Conservation (phyloP, 2,113 vertebrate species). For the Pollachius pollachius region DNA sequence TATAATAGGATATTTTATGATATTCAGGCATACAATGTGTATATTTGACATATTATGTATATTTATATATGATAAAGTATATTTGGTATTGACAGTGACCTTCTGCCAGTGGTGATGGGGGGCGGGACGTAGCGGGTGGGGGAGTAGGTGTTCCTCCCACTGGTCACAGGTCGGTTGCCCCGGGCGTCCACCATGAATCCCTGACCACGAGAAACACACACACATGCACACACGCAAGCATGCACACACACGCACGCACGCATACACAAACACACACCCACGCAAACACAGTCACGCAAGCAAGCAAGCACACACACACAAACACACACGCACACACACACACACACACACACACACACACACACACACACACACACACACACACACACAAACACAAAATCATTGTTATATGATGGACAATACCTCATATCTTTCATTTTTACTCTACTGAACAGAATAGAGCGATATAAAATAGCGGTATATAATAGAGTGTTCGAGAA, state of each 20-base stretch:
- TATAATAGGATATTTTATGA: background rate
- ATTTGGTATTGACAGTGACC: slow-evolving; percentile 33
- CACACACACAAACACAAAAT: too few relatives aligned
- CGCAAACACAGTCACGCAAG: background rate
- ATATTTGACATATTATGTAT: background rate
- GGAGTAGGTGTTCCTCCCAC: slow-evolving; percentile 24
- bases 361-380: too few relatives aligned
- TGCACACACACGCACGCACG: background rate
- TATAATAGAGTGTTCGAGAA: too few relatives aligned
- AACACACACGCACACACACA: too few relatives aligned
- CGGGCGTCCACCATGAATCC: slow-evolving; percentile 1
- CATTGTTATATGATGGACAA: too few relatives aligned
- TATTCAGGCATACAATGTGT: too few relatives aligned
- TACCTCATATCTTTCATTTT: too few relatives aligned
- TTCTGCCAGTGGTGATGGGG: slow-evolving; percentile 55
- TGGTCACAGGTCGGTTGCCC: slow-evolving; percentile 74
- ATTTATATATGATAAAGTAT: background rate
- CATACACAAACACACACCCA: background rate
- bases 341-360: too few relatives aligned
- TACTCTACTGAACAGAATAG: too few relatives aligned
- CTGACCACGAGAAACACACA: background rate
- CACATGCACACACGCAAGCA: background rate
- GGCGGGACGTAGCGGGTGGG: slow-evolving; percentile 55
- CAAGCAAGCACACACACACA: too few relatives aligned
- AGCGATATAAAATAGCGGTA: too few relatives aligned